phyloP scores from a whole-genome alignment of 1,140 invertebrate species.

The Aphis craccivora region DNA sequence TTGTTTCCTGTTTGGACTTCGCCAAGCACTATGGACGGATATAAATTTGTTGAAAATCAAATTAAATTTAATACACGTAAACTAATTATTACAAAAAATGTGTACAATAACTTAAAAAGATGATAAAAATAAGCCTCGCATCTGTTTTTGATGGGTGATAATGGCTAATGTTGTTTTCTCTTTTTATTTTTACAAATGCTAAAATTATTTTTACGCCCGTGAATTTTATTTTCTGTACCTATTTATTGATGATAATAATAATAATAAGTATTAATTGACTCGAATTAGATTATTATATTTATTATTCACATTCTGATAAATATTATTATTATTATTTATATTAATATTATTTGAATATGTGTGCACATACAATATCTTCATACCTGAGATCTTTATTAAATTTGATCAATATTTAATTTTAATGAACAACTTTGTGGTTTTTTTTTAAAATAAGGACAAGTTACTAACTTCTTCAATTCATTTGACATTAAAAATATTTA shows the following conservation, averaged over 20 bases:
- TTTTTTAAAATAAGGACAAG: slow-evolving; percentile 7
- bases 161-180: slow-evolving; percentile 48
- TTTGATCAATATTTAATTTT: background rate
- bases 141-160: slow-evolving; percentile 37
- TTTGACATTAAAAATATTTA: background rate
- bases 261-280: slow-evolving; percentile 58
- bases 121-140: slow-evolving; percentile 54
- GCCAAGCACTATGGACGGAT: slow-evolving; percentile 42
- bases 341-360: slow-evolving; percentile 43
- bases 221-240: slow-evolving; percentile 58
- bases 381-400: slow-evolving; percentile 5
- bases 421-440: background rate
- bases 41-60: slow-evolving; percentile 56
- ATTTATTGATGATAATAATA: slow-evolving; percentile 55
- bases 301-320: slow-evolving; percentile 41
- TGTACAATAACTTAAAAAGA: slow-evolving; percentile 29
- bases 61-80: slow-evolving; percentile 56
- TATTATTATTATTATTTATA: slow-evolving; percentile 41
- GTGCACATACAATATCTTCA: background rate
- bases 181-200: slow-evolving; percentile 51
- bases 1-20: slow-evolving; percentile 31
- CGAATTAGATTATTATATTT: slow-evolving; percentile 56
- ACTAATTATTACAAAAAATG: slow-evolving; percentile 45
- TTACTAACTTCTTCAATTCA: background rate
- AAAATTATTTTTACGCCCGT: slow-evolving; percentile 56